A percentile compares a stretch with the other conserved stretches of the same genome.
These are phyloP conservation scores for Myotis planiceps DNA, from an alignment of 2,797 vertebrate genomes.

Conservation along the genomic window DNA sequence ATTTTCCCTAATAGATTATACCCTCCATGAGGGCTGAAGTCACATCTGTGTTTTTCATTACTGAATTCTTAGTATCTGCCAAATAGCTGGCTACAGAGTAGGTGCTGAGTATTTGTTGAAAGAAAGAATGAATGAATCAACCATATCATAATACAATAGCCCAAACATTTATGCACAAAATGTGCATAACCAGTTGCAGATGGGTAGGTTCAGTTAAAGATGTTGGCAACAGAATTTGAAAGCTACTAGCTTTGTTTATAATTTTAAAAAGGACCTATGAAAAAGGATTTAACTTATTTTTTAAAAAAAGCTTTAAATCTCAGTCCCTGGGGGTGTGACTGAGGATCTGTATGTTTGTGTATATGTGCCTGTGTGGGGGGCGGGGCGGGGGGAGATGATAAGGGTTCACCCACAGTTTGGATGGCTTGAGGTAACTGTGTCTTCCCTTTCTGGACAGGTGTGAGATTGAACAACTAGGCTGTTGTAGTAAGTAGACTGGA, in stretches of 20 bases:
- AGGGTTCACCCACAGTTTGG: neutral
- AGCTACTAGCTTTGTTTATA: neutral
- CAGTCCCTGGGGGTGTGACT: neutral
- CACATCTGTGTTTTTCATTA: neutral
- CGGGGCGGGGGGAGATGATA: neutral
- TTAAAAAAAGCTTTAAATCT: neutral
- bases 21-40: neutral
- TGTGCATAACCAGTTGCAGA: neutral
- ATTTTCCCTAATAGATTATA: neutral
- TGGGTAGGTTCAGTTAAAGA: neutral
- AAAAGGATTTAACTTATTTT: neutral
- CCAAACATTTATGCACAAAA: neutral
- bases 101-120: conserved; percentile 13
- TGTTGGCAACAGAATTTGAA: neutral
- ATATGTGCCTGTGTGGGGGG: too few species aligned
- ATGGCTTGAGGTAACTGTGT: neutral
- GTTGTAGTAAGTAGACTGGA: neutral
- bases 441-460: neutral
- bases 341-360: neutral
- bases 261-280: neutral
- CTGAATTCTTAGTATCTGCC: neutral
- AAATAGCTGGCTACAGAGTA: neutral
- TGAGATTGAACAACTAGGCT: neutral
- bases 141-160: neutral
- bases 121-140: conserved; percentile 5